Conservation (phyloP, 2,113 vertebrate genomes). For the Polypterus senegalus region DNA sequence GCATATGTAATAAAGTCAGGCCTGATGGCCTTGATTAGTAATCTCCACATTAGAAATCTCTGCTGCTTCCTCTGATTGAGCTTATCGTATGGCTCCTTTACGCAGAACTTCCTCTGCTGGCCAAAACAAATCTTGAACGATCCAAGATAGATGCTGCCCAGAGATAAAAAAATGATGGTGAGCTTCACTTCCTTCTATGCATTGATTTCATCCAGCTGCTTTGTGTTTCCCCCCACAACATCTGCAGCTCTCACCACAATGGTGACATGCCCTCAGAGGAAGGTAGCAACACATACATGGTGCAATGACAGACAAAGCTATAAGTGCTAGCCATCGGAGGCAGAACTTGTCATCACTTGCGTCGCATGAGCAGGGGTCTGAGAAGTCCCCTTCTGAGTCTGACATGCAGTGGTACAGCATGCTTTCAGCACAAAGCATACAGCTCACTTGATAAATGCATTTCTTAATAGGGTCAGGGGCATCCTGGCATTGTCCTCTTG, state of each 20-base stretch:
- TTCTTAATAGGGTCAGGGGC: conserved; percentile 91
- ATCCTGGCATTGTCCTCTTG: conserved; percentile 90
- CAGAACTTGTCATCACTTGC: conserved; percentile 96
- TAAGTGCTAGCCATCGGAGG: conserved; percentile 91
- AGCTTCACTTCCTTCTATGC: conserved; percentile 28
- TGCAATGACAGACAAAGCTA: conserved; percentile 85
- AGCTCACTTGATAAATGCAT: conserved; percentile 97
- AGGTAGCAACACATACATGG: conserved; percentile 99
- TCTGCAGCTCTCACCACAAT: conserved; percentile 87
- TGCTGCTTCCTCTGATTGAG: conserved; percentile 48
- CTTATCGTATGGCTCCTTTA: conserved; percentile 43
- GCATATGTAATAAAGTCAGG: conserved; percentile 53
- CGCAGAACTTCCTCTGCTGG: conserved; percentile 57
- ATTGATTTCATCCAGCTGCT: conserved; percentile 76
- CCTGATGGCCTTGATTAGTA: conserved; percentile 61
- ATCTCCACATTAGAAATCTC: conserved; percentile 63
- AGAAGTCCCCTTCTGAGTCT: conserved; percentile 96
- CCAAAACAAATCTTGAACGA: conserved; percentile 79
- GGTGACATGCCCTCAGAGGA: conserved; percentile 87
- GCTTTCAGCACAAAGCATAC: conserved; percentile 98
- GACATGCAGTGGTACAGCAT: conserved; percentile 99
- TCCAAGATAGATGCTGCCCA: conserved; percentile 64
- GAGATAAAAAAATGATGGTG: conserved; percentile 56
- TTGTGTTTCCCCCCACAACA: conserved; percentile 98
- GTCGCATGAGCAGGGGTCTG: conserved; percentile 97